Base-by-base conservation (phyloP, 2,797 vertebrate genomes). In the Streptopelia turtur region DNA sequence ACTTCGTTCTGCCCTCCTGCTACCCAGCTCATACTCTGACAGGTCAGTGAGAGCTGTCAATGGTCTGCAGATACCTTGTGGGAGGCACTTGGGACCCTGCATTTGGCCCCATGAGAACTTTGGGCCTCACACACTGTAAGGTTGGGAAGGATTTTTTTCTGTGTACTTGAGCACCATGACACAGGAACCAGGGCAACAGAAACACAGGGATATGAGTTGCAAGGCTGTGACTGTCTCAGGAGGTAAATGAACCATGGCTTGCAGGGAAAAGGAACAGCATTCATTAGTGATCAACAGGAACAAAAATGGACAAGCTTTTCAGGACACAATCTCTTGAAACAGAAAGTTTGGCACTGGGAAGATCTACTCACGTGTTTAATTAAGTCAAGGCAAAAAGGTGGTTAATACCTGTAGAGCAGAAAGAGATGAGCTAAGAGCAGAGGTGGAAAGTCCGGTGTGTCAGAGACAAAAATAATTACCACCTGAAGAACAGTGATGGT, bases 51-150 rank as follows among this genome's bases (percentile, higher is more conserved):
- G 61, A 81, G 9, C 41, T 49, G 16, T 21, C 69, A 63, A 2
- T 4, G 14, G 20, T 22, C 59, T n/a, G 55, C 2, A 33, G n/a
- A 13, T 35, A 25, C 9, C 64, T 28, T 17, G 24, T 59, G 66
- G 45, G 41, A 59, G 8, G 25, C 79, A 21, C n/a, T 15, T 0
- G 0, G 39, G 31, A 50, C 27, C 15, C 50, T 47, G 17, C 30
- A 28, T 17, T 11, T 16, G 47, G 31, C 30, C 24, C 47, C 33
- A 0, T 16, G 22, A 81, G 35, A 70, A 43, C 71, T 25, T 31
- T 0, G 0, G 35, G 28, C 39, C 18, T 33, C 13, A 22, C 21
- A 39, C 13, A 1, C 5, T 10, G 2, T 12, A 17, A 68, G 10
- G 24, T 0, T 20, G 50, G 30, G 39, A 27, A 71, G 57, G 41